phyloP scores from a whole-genome alignment of 2,888 invertebrate genomes.

The Sturmia bella region DNA sequence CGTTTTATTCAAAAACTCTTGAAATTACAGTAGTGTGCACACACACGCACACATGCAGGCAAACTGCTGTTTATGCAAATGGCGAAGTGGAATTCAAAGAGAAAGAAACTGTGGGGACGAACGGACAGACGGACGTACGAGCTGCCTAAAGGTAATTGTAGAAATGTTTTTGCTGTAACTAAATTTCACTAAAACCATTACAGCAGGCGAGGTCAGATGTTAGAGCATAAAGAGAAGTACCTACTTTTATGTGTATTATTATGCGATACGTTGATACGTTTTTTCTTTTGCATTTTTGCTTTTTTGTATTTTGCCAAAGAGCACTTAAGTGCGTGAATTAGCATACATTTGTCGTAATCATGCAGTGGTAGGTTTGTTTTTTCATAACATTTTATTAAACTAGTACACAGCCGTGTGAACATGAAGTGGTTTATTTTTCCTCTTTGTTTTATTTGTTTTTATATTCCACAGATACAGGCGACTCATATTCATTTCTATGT shows the following conservation, averaged over 20 bases:
- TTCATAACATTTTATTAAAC: conserved; percentile 9
- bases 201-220: conserved; percentile 38
- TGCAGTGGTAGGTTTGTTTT: conserved; percentile 6
- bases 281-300: background rate
- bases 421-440: background rate
- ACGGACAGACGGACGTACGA: no score
- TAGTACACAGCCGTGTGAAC: conserved; percentile 14
- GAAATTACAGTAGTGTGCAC: background rate
- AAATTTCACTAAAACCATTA: conserved; percentile 17
- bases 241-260: conserved; percentile 4
- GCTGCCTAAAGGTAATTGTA: conserved; percentile 21
- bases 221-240: conserved; percentile 3
- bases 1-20: background rate
- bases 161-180: conserved; percentile 30
- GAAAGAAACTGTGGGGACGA: background rate
- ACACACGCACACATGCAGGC: background rate
- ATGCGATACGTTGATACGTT: background rate
- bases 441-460: background rate
- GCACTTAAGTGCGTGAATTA: conserved; percentile 68
- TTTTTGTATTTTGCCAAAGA: conserved; percentile 25
- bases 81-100: background rate
- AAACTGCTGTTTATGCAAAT: no score
- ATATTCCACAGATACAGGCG: background rate
- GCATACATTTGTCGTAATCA: conserved; percentile 64
- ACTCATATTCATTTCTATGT: conserved; percentile 1